phyloP scores from a whole-genome alignment of 2,888 invertebrate species.

The Watsonalla cultraria region DNA sequence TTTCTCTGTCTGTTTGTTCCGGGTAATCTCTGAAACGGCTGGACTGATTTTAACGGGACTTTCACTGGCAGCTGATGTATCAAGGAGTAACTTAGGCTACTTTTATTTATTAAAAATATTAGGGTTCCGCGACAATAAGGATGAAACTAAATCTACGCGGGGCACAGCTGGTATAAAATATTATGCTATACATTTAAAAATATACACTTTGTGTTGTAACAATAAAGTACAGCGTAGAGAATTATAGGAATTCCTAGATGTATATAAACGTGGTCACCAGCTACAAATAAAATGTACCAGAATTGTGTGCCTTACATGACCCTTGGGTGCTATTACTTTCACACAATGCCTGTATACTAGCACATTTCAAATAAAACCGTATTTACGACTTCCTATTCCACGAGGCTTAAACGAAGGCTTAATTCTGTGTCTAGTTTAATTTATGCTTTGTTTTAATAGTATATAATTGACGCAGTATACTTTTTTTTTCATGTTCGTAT shows the following conservation, averaged over 20 bases:
- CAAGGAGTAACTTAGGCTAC: too few relatives aligned
- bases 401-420: slow-evolving; percentile 27
- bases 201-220: too few relatives aligned
- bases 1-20: too few relatives aligned
- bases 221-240: neutral
- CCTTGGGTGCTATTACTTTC: slow-evolving; percentile 53
- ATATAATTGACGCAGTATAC: neutral
- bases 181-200: too few relatives aligned
- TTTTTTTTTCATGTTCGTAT: too few relatives aligned
- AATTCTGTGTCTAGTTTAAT: slow-evolving; percentile 17
- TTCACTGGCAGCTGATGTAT: too few relatives aligned
- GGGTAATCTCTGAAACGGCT: too few relatives aligned
- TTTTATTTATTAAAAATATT: too few relatives aligned
- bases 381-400: slow-evolving; percentile 54
- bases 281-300: slow-evolving; percentile 45
- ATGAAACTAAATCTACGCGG: too few relatives aligned
- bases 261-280: slow-evolving; percentile 17
- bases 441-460: neutral
- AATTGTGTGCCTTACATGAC: slow-evolving; percentile 42
- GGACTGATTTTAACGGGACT: too few relatives aligned
- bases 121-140: too few relatives aligned
- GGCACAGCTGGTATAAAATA: too few relatives aligned
- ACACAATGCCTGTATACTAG: slow-evolving; percentile 46
- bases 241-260: neutral
- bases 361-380: slow-evolving; percentile 59